A percentile compares a stretch with the other conserved stretches of the same genome.
Evolutionary conservation across 2,888 invertebrate species (phyloP).

Genomic region (Tipula helvola): DNA sequence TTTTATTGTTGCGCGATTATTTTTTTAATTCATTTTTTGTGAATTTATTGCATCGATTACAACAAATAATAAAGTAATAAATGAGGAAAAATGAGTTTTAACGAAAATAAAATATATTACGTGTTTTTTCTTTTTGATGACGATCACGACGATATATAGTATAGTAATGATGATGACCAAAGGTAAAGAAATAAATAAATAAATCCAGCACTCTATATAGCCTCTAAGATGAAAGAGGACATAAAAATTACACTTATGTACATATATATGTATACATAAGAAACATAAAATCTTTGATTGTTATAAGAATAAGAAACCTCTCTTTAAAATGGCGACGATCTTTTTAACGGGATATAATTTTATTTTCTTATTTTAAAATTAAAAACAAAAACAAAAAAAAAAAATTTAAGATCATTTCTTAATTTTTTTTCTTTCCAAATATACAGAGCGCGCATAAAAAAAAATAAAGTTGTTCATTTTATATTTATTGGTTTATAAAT

Average conservation of each 20-base stretch:
- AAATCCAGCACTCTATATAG: neutral
- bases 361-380: neutral
- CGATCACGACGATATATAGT: neutral
- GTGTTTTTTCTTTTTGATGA: neutral
- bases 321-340: neutral
- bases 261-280: neutral
- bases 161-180: neutral
- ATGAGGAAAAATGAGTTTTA: neutral
- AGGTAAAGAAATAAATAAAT: neutral
- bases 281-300: neutral
- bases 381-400: no score
- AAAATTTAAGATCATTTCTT: neutral
- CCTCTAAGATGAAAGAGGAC: neutral
- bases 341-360: neutral
- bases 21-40: neutral
- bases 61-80: neutral
- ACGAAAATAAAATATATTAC: neutral
- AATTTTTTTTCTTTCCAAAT: neutral
- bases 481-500: neutral
- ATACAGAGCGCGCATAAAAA: neutral
- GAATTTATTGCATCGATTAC: conserved; percentile 4
- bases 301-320: neutral
- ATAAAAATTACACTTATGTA: neutral
- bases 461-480: neutral
- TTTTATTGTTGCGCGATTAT: neutral